A percentile compares a stretch with the other conserved stretches of the same genome.
Conservation (phyloP, 2,113 vertebrate species). For the Asarcornis scutulata region DNA sequence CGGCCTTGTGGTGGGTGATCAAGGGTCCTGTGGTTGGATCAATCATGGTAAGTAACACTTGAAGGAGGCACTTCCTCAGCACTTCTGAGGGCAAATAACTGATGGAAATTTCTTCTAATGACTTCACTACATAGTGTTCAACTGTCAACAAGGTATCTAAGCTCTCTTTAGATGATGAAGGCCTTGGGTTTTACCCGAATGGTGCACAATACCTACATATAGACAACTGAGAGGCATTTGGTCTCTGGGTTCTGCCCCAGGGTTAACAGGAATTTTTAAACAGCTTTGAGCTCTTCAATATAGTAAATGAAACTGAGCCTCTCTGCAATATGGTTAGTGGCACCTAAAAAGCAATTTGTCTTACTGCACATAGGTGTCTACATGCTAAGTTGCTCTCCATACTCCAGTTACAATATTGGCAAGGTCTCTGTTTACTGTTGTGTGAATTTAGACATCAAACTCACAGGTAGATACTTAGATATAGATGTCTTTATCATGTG, state of each 20-base stretch:
- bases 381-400: not conserved
- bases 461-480: not conserved
- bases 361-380: not conserved
- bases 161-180: not conserved
- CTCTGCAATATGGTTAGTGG: not conserved
- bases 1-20: slow-evolving; percentile 99
- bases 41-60: slow-evolving; percentile 88
- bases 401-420: not conserved
- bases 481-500: not conserved
- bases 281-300: not conserved
- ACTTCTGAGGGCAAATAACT: not conserved
- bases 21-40: slow-evolving; percentile 96
- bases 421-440: not conserved
- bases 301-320: not conserved
- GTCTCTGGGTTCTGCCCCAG: not conserved
- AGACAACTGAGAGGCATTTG: not conserved
- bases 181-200: not conserved
- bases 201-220: not conserved
- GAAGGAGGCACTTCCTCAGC: not conserved
- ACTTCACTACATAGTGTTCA: not conserved
- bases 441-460: not conserved
- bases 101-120: not conserved
- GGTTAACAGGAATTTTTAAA: not conserved
- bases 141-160: not conserved
- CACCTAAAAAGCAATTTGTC: not conserved